A percentile compares a stretch with the other conserved stretches of the same genome.
These are phyloP conservation scores for Malacoctenus gilli DNA, from an alignment of 2,797 vertebrate species.

Conservation along the genomic window DNA sequence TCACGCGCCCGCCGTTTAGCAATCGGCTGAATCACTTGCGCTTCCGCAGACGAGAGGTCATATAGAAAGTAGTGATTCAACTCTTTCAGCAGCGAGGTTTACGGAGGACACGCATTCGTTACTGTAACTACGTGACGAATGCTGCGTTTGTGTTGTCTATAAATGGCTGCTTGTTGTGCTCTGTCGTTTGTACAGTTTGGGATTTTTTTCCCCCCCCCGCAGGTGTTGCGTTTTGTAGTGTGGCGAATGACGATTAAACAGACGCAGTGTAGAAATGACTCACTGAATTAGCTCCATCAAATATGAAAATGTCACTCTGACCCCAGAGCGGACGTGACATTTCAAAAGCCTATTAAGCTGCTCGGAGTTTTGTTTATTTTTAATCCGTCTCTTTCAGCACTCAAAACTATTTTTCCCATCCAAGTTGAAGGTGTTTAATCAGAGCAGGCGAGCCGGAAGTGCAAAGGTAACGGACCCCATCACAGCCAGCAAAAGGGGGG, in stretches of 20 bases:
- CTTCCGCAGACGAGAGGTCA: not conserved
- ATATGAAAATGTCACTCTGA: not conserved
- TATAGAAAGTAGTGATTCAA: constrained; percentile 28
- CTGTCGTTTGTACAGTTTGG: constrained; percentile 1
- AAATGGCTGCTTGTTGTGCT: not conserved
- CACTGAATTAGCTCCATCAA: not conserved
- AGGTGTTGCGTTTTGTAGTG: constrained; percentile 5
- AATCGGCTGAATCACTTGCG: not conserved
- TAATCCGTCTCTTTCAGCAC: not conserved
- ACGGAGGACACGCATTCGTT: not conserved
- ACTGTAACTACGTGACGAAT: constrained; percentile 22
- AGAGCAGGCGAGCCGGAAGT: not conserved
- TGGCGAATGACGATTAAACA: constrained; percentile 2
- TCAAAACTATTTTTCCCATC: not conserved
- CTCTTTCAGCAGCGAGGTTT: not conserved
- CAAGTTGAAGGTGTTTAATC: not conserved
- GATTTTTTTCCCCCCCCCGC: constrained; percentile 6
- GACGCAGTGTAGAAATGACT: constrained; percentile 7
- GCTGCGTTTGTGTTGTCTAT: not conserved
- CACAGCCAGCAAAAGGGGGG: not conserved
- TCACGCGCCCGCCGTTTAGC: constrained; percentile 36
- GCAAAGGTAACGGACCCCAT: not conserved
- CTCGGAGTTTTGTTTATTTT: constrained; percentile 5
- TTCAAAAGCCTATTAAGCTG: constrained; percentile 2
- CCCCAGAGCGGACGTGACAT: not conserved